These are phyloP conservation scores for Rhagoletis zephyria DNA, from an alignment of 1,140 invertebrate genomes.

Conservation along the genomic window DNA sequence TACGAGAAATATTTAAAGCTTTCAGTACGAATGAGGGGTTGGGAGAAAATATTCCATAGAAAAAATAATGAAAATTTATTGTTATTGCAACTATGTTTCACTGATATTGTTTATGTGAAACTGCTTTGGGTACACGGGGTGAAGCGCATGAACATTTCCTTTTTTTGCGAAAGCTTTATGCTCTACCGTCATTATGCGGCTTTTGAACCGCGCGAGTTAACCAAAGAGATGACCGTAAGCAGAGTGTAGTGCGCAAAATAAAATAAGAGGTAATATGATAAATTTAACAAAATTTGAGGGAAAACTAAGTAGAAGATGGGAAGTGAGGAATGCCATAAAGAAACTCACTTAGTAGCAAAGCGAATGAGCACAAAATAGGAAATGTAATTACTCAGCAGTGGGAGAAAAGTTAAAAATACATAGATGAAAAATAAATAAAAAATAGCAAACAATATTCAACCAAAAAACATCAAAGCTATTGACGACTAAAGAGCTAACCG, in stretches of 20 bases:
- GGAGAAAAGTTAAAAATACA: background rate
- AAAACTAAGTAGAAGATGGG: background rate
- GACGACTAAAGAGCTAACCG: background rate
- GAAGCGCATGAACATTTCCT: no score
- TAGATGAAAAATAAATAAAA: background rate
- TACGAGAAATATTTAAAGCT: background rate
- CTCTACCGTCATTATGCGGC: background rate
- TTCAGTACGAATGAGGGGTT: no score
- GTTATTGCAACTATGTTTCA: background rate
- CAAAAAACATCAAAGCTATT: constrained; percentile 1
- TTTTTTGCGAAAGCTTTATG: background rate
- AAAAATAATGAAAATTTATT: background rate
- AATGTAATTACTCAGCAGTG: constrained; percentile 21
- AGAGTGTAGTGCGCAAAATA: background rate
- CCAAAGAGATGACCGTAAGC: background rate
- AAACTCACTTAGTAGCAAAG: constrained; percentile 30
- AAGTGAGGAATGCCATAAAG: background rate
- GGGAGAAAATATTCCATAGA: background rate
- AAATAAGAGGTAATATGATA: background rate
- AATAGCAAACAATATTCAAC: background rate
- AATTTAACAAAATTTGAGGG: constrained; percentile 7
- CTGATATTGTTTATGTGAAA: background rate
- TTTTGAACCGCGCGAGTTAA: background rate
- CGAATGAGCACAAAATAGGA: constrained; percentile 27
- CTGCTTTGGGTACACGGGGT: background rate